Evolutionary conservation across 2,888 invertebrate genomes (phyloP).

Genomic region (Pyrrhosoma nymphula): DNA sequence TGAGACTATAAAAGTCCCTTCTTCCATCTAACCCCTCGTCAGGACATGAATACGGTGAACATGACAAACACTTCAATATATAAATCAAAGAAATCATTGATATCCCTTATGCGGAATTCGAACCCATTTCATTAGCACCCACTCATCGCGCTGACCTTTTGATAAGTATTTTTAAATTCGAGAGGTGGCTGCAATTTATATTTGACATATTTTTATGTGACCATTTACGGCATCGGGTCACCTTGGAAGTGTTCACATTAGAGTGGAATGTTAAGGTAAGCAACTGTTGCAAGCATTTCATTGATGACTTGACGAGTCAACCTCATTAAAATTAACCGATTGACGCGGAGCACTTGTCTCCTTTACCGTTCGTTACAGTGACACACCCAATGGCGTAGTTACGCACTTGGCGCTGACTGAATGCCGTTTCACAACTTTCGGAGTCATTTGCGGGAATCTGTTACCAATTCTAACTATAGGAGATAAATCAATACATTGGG

Average conservation of each 20-base stretch:
- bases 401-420: background rate
- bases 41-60: no score
- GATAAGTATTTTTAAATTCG: background rate
- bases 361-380: background rate
- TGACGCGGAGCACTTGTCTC: background rate
- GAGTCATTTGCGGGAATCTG: background rate
- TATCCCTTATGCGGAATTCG: no score
- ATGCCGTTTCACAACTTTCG: background rate
- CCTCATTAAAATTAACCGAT: background rate
- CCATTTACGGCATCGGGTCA: background rate
- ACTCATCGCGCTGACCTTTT: no score
- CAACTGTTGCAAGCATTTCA: background rate
- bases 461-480: background rate
- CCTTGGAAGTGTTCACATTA: background rate
- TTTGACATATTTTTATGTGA: background rate
- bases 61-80: no score
- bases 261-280: background rate
- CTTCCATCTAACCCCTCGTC: no score
- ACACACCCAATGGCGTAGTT: background rate
- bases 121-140: no score
- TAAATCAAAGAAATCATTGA: no score
- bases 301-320: background rate
- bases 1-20: no score
- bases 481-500: background rate
- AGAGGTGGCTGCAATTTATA: background rate